A percentile compares a stretch with the other conserved stretches of the same genome.
Conservation (phyloP, 1,140 invertebrate species). For the Teleopsis dalmanni region DNA sequence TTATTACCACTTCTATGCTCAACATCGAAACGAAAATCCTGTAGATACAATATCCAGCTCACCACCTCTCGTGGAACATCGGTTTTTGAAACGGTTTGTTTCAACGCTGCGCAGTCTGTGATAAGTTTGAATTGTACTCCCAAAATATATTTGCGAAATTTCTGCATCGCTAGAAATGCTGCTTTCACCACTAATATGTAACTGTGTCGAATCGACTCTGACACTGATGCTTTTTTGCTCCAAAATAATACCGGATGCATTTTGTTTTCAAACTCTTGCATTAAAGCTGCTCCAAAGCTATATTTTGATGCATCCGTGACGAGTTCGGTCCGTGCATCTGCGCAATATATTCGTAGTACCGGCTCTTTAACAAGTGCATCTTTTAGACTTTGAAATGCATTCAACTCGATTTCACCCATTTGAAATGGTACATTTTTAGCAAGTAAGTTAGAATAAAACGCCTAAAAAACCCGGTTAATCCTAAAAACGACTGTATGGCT, state of each 20-base stretch:
- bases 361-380: neutral
- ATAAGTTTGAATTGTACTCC: constrained; percentile 36
- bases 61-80: constrained; percentile 24
- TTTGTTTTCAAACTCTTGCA: too few species aligned
- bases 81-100: constrained; percentile 35
- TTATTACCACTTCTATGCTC: constrained; percentile 38
- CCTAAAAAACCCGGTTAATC: neutral
- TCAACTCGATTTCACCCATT: neutral
- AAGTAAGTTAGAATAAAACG: neutral
- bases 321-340: constrained; percentile 18
- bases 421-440: neutral
- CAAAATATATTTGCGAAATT: constrained; percentile 32
- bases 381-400: neutral
- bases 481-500: neutral
- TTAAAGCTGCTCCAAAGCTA: constrained; percentile 25
- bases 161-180: constrained; percentile 27
- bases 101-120: constrained; percentile 38
- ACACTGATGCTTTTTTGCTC: neutral
- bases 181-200: constrained; percentile 19
- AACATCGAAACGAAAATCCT: constrained; percentile 39
- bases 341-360: neutral
- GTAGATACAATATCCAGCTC: constrained; percentile 39
- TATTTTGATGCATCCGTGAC: constrained; percentile 30
- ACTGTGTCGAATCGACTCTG: neutral
- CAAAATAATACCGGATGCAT: neutral